A percentile compares a stretch with the other conserved stretches of the same genome.
Conservation (phyloP, 2,113 vertebrate species). For the Ammospiza caudacuta region DNA sequence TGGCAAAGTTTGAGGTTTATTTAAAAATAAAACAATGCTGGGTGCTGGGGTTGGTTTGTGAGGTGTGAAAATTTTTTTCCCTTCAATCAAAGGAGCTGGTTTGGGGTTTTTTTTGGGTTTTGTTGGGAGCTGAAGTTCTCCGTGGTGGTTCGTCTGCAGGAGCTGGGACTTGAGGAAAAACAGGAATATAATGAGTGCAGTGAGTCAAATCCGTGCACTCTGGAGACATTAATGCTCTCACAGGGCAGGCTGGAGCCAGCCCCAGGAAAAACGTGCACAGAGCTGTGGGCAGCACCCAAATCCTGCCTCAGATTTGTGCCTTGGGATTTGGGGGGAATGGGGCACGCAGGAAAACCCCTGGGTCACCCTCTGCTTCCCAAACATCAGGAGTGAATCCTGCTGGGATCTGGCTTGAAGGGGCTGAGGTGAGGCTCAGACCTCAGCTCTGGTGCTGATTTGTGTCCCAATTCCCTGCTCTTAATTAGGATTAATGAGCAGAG, state of each 20-base stretch:
- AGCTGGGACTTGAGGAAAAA: neutral
- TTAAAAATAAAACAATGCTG: neutral
- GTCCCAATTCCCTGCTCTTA: neutral
- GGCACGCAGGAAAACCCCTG: neutral
- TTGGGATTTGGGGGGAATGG: neutral
- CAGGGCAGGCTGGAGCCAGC: neutral
- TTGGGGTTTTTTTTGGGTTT: neutral
- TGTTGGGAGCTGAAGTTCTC: neutral
- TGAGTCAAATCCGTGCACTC: neutral
- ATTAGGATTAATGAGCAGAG: neutral
- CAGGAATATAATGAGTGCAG: neutral
- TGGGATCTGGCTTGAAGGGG: neutral
- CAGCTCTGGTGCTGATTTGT: accelerated
- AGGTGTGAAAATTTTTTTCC: neutral
- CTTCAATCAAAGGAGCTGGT: neutral
- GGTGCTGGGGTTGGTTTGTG: neutral
- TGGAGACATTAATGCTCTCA: neutral
- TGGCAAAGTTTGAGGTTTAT: neutral
- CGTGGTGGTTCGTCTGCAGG: neutral
- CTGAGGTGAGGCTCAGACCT: neutral
- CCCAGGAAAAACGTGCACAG: neutral
- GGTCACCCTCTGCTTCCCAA: neutral
- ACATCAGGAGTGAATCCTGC: neutral
- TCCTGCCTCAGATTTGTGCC: neutral
- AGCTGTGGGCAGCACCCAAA: neutral